Percentiles rank a stretch among this genome's conserved stretches.
phyloP scores from a whole-genome alignment of 1,140 invertebrate genomes.

The Drosophila melanica region DNA sequence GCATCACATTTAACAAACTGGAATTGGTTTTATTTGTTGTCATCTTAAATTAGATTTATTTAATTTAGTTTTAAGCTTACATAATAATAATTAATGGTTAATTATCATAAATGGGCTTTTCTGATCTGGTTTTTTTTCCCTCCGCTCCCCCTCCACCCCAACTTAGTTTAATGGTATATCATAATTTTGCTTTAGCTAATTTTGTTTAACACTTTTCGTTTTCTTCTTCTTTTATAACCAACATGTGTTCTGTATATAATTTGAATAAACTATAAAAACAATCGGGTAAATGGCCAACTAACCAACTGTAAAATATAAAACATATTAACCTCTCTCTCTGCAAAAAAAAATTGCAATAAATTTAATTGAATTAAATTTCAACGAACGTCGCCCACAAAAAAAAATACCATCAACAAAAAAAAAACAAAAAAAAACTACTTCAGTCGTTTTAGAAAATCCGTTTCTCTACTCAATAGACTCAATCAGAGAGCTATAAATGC shows the following conservation, averaged over 20 bases:
- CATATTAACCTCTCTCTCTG: conserved; percentile 44
- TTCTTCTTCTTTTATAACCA: conserved; percentile 66
- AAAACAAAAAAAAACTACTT: conserved; percentile 49
- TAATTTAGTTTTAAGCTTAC: not conserved
- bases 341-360: conserved; percentile 25
- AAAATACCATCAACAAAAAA: conserved; percentile 7
- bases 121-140: conserved; percentile 30
- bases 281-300: conserved; percentile 69
- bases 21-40: conserved; percentile 14
- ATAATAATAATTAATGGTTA: not conserved
- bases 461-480: conserved; percentile 84
- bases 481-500: conserved; percentile 83
- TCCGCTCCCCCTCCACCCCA: not conserved
- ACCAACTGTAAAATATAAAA: conserved; percentile 47
- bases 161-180: conserved; percentile 22
- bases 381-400: conserved; percentile 41
- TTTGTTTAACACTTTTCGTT: conserved; percentile 60
- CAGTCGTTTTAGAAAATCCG: conserved; percentile 83
- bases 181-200: conserved; percentile 39
- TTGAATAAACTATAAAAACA: conserved; percentile 45
- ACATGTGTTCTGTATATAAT: conserved; percentile 51
- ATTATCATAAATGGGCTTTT: not conserved
- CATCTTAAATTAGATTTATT: conserved; percentile 4
- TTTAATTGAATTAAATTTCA: conserved; percentile 10
- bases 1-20: not conserved